Conservation (phyloP, 2,888 invertebrate species). For the Cheilosia vernalis region DNA sequence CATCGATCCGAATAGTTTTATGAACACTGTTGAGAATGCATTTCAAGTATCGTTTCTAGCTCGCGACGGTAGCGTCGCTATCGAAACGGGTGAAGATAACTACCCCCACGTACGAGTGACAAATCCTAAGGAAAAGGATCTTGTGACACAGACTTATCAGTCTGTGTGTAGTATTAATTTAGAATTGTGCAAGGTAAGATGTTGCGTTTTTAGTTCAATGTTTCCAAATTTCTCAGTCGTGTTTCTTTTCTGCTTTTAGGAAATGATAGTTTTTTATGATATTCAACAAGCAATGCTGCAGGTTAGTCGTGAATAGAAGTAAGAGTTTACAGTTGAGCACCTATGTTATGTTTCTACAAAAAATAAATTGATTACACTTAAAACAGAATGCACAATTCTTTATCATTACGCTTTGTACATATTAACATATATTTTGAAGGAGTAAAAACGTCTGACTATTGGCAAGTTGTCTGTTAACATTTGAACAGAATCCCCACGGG, state of each 20-base stretch:
- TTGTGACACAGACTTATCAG: constrained; percentile 76
- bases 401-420: no score
- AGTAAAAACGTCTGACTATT: no score
- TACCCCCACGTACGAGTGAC: constrained; percentile 79
- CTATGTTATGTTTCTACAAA: background rate
- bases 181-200: constrained; percentile 77
- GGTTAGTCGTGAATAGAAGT: constrained; percentile 1
- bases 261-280: constrained; percentile 78
- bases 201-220: background rate
- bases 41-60: constrained; percentile 86
- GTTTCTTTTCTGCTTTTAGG: constrained; percentile 69
- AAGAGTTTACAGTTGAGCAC: background rate
- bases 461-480: no score
- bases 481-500: no score
- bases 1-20: constrained; percentile 85
- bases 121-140: constrained; percentile 63
- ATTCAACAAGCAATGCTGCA: constrained; percentile 78
- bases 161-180: constrained; percentile 79
- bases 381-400: no score
- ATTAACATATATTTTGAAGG: no score
- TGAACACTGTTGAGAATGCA: constrained; percentile 86
- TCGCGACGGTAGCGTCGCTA: constrained; percentile 84
- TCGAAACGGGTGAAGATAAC: constrained; percentile 83
- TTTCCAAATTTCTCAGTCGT: background rate
- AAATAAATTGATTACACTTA: background rate